These are phyloP conservation scores for Monochamus alternatus DNA, from an alignment of 2,888 invertebrate genomes.

Conservation along the genomic window DNA sequence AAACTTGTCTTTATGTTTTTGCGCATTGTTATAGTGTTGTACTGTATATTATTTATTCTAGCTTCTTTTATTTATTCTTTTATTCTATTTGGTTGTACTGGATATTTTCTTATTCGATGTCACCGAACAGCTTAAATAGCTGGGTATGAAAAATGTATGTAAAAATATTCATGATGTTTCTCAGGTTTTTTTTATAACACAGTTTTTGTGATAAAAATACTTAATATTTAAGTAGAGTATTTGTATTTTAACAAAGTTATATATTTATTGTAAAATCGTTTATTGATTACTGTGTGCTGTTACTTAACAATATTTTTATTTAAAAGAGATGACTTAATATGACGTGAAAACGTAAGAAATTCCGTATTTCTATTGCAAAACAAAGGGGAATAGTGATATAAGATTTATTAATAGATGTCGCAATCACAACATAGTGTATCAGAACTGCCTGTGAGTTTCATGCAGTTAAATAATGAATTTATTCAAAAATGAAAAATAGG, in stretches of 20 bases:
- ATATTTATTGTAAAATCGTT: constrained; percentile 54
- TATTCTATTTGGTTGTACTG: constrained; percentile 45
- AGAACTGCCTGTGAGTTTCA: too few species aligned
- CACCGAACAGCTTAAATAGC: constrained; percentile 32
- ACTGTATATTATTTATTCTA: constrained; percentile 51
- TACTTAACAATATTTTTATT: constrained; percentile 15
- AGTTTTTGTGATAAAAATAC: constrained; percentile 67
- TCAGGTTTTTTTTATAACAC: constrained; percentile 57
- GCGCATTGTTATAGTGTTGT: constrained; percentile 53
- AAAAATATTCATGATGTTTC: constrained; percentile 49
- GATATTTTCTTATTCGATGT: constrained; percentile 48
- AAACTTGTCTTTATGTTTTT: constrained; percentile 39
- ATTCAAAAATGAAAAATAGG: too few species aligned
- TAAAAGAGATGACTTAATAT: constrained; percentile 1
- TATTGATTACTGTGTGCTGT: constrained; percentile 48
- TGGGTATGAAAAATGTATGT: constrained; percentile 39
- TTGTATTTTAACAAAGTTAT: constrained; percentile 66
- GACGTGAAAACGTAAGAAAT: not conserved
- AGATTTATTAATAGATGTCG: too few species aligned
- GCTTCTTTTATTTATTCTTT: constrained; percentile 52
- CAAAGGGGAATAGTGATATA: too few species aligned
- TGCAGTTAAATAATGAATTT: too few species aligned
- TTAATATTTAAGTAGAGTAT: constrained; percentile 70
- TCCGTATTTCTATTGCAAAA: too few species aligned
- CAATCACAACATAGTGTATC: too few species aligned